Evolutionary conservation across 2,113 vertebrate genomes (phyloP).

Genomic region (Lathamus discolor): DNA sequence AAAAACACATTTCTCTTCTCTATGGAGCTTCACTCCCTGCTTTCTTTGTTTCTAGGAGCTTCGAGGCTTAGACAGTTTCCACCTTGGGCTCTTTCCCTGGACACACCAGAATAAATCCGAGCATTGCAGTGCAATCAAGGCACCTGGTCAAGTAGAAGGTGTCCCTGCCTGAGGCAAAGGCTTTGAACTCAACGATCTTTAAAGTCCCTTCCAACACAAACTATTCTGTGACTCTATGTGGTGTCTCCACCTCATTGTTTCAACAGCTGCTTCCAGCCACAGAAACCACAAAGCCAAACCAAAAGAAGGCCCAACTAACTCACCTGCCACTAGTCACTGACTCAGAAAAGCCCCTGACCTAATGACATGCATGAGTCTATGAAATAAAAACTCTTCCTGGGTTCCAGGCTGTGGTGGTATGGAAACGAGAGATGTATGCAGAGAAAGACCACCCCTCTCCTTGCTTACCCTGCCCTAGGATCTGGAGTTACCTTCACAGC

Average conservation of each 20-base stretch:
- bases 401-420: neutral
- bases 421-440: neutral
- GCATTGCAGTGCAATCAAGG: neutral
- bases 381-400: neutral
- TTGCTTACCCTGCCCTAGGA: neutral
- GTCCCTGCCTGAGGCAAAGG: neutral
- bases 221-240: neutral
- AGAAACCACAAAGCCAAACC: neutral
- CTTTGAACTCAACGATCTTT: neutral
- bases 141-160: neutral
- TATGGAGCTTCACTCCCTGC: neutral
- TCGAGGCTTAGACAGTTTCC: neutral
- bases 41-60: neutral
- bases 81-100: neutral
- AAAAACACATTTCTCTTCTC: neutral
- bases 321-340: neutral
- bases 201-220: neutral
- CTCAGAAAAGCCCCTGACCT: neutral
- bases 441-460: neutral
- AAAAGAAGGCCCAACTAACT: neutral
- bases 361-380: fast-evolving
- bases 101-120: neutral
- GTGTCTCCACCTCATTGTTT: neutral
- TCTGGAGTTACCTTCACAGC: neutral
- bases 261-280: neutral